Base-by-base conservation (phyloP, 1,140 invertebrate genomes). In the Sycobia sp. region DNA sequence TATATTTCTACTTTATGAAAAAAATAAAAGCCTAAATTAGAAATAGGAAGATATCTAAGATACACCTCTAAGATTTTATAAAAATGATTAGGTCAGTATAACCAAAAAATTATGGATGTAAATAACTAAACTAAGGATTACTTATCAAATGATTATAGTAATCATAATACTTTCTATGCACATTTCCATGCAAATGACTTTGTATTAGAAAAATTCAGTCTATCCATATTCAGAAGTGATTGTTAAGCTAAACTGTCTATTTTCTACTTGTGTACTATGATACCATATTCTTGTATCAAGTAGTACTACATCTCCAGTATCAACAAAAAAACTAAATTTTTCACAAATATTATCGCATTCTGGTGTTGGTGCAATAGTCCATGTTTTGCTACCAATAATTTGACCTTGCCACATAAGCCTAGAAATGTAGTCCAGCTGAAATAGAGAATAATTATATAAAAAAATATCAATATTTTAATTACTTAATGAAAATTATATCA, bases 391-490 rank as follows among this genome's bases (percentile, higher is more conserved):
- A 1, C 94, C 94, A 69, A 85, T 86, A 29, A 97, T 85, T 82
- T 97, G 94, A 0, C 93, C 94, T 82, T 97, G 95, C 95, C 94
- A 97, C 84, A 95, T 95, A 5, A 96, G 85, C 51, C 93, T 84
- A 55, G 90, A 87, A 58, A 97, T 96, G 73, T 94, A 93, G 82
- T 97, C 95, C 71, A 97, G 81, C 94, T 96, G 74, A 61, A 84
- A 70, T 32, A 11, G 29, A n/a, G 4, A 32, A 32, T 32, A 32
- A 32, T 11, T n/a, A n/a, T n/a, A n/a, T n/a, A n/a, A n/a, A n/a
- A n/a, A 11, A 4, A 32, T 32, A 7, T 32, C 5, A 32, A 11
- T 7, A 32, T 32, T 32, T 32, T 32, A 11, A 32, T 32, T n/a
- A 39, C n/a, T 3, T 39, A 14, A 39, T n/a, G 14, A 39, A 4